These are phyloP conservation scores for Drosophila tropicalis DNA, from an alignment of 1,140 invertebrate genomes.

Conservation along the genomic window DNA sequence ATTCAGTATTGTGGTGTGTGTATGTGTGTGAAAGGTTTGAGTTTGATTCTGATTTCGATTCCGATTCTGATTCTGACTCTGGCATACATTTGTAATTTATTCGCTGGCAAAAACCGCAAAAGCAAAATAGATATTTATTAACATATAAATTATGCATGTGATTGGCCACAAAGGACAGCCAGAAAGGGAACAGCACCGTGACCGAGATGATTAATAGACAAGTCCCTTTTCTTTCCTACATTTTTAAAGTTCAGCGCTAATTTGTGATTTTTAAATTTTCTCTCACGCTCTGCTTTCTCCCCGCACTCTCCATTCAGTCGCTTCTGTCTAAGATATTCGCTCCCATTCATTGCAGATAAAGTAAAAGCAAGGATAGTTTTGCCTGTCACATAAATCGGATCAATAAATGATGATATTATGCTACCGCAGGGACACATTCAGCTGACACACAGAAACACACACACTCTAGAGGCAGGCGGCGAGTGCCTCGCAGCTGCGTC, in stretches of 20 bases:
- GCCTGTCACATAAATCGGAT: constrained; percentile 82
- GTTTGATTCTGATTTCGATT: constrained; percentile 30
- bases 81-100: constrained; percentile 77
- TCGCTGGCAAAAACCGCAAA: constrained; percentile 75
- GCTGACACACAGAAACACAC: constrained; percentile 56
- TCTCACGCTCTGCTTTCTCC: not conserved
- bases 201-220: constrained; percentile 65
- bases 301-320: not conserved
- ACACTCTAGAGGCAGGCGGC: constrained; percentile 6
- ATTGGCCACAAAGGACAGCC: constrained; percentile 56
- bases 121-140: constrained; percentile 81
- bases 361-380: constrained; percentile 70
- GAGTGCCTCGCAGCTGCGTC: constrained; percentile 18
- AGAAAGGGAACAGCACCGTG: constrained; percentile 8
- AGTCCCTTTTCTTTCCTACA: constrained; percentile 7
- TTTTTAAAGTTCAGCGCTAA: constrained; percentile 45
- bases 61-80: constrained; percentile 36
- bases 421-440: constrained; percentile 79
- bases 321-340: not conserved
- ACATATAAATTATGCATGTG: constrained; percentile 81
- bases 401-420: constrained; percentile 82
- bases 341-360: constrained; percentile 54
- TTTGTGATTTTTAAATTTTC: constrained; percentile 43
- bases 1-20: constrained; percentile 45
- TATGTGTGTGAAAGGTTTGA: constrained; percentile 27